Evolutionary conservation across 2,797 vertebrate species (phyloP), one percentile per base, ranked within the genome.

Genomic region (Melanotaenia maccullochi): DNA sequence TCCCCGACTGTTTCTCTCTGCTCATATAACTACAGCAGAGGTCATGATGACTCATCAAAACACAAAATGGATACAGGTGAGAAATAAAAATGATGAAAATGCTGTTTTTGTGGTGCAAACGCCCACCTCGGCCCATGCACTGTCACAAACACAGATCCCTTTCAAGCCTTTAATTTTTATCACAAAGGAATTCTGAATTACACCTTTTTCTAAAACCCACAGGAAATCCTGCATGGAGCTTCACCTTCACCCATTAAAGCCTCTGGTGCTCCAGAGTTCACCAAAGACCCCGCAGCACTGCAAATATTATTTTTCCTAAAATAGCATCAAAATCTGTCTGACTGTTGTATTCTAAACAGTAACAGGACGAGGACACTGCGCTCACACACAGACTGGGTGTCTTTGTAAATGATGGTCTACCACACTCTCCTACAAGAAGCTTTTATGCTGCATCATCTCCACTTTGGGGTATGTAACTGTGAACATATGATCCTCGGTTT

Each of bases 401-500:
- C 12, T 69, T 24, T 22, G 22, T 59, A 78, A 70, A 60, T 16
- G 40, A 78, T 42, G 11, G 20, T 35, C 44, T 74, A 56, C 58
- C 40, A 65, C 63, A 65, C n/a, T 60, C 62, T 32, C 65, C 35
- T 40, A 76, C 81, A 73, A 56, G 63, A 36, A 59, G 38, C 36
- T 64, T 82, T 56, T 56, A 64, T 59, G 72, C 66, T 63, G 47
- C 24, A 78, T 82, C 68, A 38, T 82, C 67, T 63, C 30, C 55
- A 38, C 59, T 78, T 60, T 22, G 51, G 49, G 55, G 36, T 30
- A 22, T 64, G 51, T 65, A 61, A 38, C 22, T 60, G 73, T 54
- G 73, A 1, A 61, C 64, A 73, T 75, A 82, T 79, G 86, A 89
- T 79, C 76, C 87, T 85, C 73, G 81, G 86, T 90, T 89, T 85